These are phyloP conservation scores for Tenthredo notha DNA, from an alignment of 2,888 invertebrate genomes.

Conservation along the genomic window DNA sequence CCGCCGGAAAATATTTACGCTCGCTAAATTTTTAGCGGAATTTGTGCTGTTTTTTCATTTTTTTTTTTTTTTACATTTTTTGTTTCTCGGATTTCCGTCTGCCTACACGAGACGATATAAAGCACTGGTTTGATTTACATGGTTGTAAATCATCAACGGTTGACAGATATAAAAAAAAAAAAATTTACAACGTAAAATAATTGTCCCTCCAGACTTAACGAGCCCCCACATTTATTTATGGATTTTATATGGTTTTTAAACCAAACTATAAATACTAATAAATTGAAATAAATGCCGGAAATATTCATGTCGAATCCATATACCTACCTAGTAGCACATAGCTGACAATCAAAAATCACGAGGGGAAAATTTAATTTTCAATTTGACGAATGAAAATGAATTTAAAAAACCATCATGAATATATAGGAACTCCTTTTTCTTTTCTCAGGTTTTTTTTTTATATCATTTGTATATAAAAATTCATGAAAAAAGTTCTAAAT, in stretches of 20 bases:
- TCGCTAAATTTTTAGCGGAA: slow-evolving; percentile 16
- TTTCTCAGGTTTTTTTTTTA: background rate
- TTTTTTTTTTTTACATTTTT: background rate
- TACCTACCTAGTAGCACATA: too few species aligned
- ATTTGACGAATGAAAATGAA: background rate
- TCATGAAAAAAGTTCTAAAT: background rate
- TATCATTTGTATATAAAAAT: background rate
- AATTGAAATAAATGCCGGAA: background rate
- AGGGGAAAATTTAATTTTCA: background rate
- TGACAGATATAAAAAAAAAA: slow-evolving; percentile 19
- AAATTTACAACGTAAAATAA: slow-evolving; percentile 44
- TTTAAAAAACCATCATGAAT: background rate
- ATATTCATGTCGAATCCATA: slow-evolving; percentile 3
- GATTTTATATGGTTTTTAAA: slow-evolving; percentile 35
- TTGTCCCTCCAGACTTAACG: slow-evolving; percentile 25
- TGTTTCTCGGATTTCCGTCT: background rate
- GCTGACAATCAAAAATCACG: background rate
- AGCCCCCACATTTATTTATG: slow-evolving; percentile 2
- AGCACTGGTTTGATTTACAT: slow-evolving; percentile 40
- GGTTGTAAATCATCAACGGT: slow-evolving; percentile 29
- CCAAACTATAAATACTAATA: background rate
- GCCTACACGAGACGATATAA: slow-evolving; percentile 10
- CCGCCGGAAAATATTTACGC: slow-evolving; percentile 37
- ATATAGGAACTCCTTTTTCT: background rate
- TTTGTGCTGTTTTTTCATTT: background rate